These are phyloP conservation scores for Trichechus manatus DNA, from an alignment of 2,113 vertebrate genomes.

Conservation along the genomic window DNA sequence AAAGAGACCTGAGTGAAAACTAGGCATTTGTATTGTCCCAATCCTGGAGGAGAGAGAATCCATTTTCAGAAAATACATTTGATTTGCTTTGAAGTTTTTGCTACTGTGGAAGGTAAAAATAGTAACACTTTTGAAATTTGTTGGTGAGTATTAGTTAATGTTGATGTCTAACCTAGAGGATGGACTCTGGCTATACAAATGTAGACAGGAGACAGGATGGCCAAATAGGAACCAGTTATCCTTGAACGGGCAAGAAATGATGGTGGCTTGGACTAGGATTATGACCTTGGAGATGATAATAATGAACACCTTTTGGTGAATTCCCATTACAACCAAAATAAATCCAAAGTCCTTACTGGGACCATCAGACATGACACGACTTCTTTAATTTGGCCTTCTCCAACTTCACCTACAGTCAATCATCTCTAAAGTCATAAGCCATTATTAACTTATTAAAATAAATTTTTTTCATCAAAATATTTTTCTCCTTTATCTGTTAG, in stretches of 20 bases:
- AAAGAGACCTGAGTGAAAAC: not conserved
- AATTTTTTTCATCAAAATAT: not conserved
- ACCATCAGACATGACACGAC: not conserved
- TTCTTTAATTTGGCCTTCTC: not conserved
- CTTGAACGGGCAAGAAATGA: not conserved
- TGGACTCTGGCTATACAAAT: accelerated
- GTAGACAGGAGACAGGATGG: not conserved
- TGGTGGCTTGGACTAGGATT: not conserved
- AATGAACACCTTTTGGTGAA: not conserved
- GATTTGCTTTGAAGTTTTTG: not conserved
- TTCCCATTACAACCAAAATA: not conserved
- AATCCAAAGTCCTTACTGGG: not conserved
- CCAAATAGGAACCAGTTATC: not conserved
- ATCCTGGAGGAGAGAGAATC: not conserved
- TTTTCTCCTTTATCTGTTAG: not conserved
- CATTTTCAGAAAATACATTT: not conserved
- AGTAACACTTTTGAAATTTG: not conserved
- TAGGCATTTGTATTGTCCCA: not conserved
- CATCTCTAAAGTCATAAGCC: no score
- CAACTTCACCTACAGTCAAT: not conserved
- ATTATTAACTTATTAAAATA: not conserved
- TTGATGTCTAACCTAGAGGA: not conserved
- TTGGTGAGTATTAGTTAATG: not conserved
- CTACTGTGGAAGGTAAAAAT: not conserved
- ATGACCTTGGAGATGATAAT: not conserved